A percentile compares a stretch with the other conserved stretches of the same genome.
phyloP scores from a whole-genome alignment of 2,888 invertebrate species.

The Psococerastis gibbosa region DNA sequence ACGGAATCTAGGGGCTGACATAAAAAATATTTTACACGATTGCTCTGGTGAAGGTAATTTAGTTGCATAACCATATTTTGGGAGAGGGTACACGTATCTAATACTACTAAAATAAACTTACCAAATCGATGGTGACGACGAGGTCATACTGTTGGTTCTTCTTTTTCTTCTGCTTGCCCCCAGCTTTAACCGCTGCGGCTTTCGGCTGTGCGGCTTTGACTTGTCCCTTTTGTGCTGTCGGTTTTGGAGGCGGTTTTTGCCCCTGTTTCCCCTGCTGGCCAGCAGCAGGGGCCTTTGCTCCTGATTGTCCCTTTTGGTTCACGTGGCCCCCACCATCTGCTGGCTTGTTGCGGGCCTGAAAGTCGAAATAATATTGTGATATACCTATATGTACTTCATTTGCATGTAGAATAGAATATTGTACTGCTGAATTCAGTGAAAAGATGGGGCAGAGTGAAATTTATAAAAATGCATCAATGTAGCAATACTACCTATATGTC shows the following conservation, averaged over 20 bases:
- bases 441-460: no score
- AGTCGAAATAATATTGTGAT: no score
- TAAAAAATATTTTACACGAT: no score
- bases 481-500: no score
- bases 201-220: slow-evolving; percentile 45
- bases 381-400: no score
- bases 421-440: no score
- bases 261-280: slow-evolving; percentile 37
- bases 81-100: no score
- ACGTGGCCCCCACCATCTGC: slow-evolving; percentile 57
- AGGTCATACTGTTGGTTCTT: slow-evolving; percentile 65
- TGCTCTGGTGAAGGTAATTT: background rate
- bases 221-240: slow-evolving; percentile 53
- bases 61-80: background rate
- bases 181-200: slow-evolving; percentile 29
- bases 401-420: no score
- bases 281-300: slow-evolving; percentile 38
- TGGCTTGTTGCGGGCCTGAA: slow-evolving; percentile 64
- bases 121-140: slow-evolving; percentile 64
- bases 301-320: slow-evolving; percentile 46
- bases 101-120: slow-evolving; percentile 35
- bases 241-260: slow-evolving; percentile 27
- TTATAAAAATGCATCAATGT: no score
- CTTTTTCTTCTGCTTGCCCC: slow-evolving; percentile 51
- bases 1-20: no score